These are phyloP conservation scores for Dipodomys merriami DNA, from an alignment of 2,113 vertebrate genomes.

Conservation along the genomic window DNA sequence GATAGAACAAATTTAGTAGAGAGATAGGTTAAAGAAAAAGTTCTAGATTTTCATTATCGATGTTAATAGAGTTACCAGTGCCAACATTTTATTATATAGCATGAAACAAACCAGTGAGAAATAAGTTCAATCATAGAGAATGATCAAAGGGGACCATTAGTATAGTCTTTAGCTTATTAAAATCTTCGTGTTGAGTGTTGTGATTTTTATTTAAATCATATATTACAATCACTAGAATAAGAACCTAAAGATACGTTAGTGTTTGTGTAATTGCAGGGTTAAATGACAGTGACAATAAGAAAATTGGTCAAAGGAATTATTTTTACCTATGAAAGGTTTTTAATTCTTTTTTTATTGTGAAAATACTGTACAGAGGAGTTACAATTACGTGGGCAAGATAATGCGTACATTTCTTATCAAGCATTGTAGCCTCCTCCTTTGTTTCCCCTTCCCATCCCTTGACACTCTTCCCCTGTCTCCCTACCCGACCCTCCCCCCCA, in stretches of 20 bases:
- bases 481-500: too few relatives aligned
- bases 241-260: neutral
- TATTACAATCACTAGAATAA: neutral
- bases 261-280: neutral
- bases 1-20: too few relatives aligned
- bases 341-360: too few relatives aligned
- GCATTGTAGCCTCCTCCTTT: too few relatives aligned
- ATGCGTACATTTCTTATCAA: too few relatives aligned
- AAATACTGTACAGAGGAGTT: too few relatives aligned
- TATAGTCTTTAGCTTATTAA: neutral
- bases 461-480: too few relatives aligned
- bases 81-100: slow-evolving; percentile 27
- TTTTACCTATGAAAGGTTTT: too few relatives aligned
- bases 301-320: too few relatives aligned
- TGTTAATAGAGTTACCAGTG: neutral
- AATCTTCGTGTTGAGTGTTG: neutral
- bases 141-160: slow-evolving; percentile 21
- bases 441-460: too few relatives aligned
- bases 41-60: slow-evolving; percentile 6
- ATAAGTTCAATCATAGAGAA: neutral
- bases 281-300: too few relatives aligned
- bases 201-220: neutral
- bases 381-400: too few relatives aligned
- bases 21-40: neutral
- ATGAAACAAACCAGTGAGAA: neutral